Evolutionary conservation across 2,888 invertebrate genomes (phyloP), one percentile per base, ranked within the genome.

Genomic region (Elgonia sp.): DNA sequence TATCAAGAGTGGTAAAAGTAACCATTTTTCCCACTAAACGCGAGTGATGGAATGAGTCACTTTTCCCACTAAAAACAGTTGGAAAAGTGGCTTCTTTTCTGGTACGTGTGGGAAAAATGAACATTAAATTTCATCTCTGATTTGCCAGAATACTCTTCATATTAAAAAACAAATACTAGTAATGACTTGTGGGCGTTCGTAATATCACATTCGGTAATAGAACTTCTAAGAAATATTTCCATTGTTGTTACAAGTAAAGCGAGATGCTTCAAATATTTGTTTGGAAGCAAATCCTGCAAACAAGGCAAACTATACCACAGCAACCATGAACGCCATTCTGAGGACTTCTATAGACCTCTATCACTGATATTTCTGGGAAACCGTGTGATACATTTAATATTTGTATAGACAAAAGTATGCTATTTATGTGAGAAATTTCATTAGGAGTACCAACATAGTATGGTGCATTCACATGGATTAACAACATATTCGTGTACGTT

Each of bases 181-280:
- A 46, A 46, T 46, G 7, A 46, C 16, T 10, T 46, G 16, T 16
- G 46, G 2, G 46, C 46, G 7, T 14, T 10, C 10, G 2, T 46
- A 46, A 46, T 14, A 16, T 46, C 46, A 46, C 16, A 14, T 46
- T 46, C 46, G 3, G 46, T 14, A 46, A 46, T 46, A 14, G 46
- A 46, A 10, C 12, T 16, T 46, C 16, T 46, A 10, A 46, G 16
- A 46, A 10, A 46, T 14, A 46, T 46, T 46, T 46, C n/a, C 9
- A 39, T 67, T n/a, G 73, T 57, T 14, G 14, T 20, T 9, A 80
- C 57, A 8, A 75, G 29, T 0, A 72, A 8, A 14, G 69, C 55
- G 20, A 83, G 73, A 75, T 89, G 89, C 18, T 86, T 46, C 0
- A 84, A 79, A 82, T 86, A 89, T 79, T 76, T 86, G 4, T 21